Percentiles rank a stretch among this genome's conserved stretches.
Evolutionary conservation across 2,113 vertebrate genomes (phyloP).

Genomic region (Pogonocichla stellata): DNA sequence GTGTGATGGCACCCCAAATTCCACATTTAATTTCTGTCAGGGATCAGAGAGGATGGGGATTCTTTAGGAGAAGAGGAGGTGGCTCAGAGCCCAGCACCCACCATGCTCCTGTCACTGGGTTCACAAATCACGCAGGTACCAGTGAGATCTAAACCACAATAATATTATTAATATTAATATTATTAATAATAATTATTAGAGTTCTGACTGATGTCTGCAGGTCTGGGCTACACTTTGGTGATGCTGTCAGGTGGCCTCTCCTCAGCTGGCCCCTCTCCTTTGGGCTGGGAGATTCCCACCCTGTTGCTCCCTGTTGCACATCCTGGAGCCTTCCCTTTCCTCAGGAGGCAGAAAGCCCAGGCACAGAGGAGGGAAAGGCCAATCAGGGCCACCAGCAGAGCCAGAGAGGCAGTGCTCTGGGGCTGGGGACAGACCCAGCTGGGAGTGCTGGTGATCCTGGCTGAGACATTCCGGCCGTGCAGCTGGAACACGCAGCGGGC

Average conservation of each 20-base stretch:
- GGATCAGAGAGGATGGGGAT: too few relatives aligned
- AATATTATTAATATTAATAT: neutral
- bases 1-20: fast-evolving
- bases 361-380: neutral
- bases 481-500: slow-evolving; percentile 53
- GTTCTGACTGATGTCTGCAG: neutral
- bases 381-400: neutral
- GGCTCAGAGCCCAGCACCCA: neutral
- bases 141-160: neutral
- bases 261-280: neutral
- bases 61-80: neutral
- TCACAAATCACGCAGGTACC: neutral
- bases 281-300: neutral
- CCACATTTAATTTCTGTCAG: neutral
- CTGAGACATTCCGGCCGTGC: neutral
- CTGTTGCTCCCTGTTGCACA: neutral
- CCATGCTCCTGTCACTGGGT: fast-evolving
- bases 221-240: slow-evolving; percentile 21
- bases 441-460: neutral
- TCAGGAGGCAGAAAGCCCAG: neutral
- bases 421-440: neutral
- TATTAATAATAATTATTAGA: neutral
- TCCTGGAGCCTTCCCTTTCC: neutral
- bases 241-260: neutral
- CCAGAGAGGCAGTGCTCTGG: neutral